Evolutionary conservation across 2,113 vertebrate species (phyloP), one percentile per base, ranked within the genome.

Genomic region (Callocephalon fimbriatum): DNA sequence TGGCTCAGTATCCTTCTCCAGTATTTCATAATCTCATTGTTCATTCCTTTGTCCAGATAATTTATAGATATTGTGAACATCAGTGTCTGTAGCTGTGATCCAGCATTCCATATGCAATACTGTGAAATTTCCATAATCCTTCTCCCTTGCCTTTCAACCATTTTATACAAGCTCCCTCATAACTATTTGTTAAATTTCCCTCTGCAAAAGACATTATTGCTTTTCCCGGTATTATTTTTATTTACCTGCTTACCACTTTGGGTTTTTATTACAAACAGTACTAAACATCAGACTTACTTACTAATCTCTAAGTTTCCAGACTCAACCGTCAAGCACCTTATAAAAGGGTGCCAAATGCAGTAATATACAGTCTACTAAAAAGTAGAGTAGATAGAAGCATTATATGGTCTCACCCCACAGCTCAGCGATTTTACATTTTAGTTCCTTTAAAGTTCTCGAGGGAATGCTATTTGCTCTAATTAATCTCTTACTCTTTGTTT

Each of bases 81-180:
- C 9, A 7, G 17, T 20, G 59, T 40, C 50, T 0, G 0, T 20
- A 91, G 76, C 18, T 27, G 20, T 44, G 31, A 88, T 56, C 22
- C 31, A 61, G 27, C 25, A 53, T n/a, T 80, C 40, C 31, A 56
- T 2, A 37, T 8, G 4, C 9, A 77, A 50, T 6, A 40, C 4
- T 1, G 14, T 37, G 58, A 53, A 44, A 42, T 35, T 73, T 67
- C 50, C 22, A 89, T 12, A 45, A 19, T 66, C 17, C 5, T 71
- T 48, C 53, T 37, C 12, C 47, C 15, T 70, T 79, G 29, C n/a
- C 15, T 82, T 72, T 86, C n/a, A 85, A 62, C 5, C 5, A n/a
- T n/a, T 91, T 73, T 8, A 31, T 19, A 50, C 0, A 0, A 77
- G 5, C 31, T 53, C 12, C 5, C 4, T 62, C 27, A 3, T 44